Evolutionary conservation across 2,888 invertebrate genomes (phyloP).

Genomic region (Meiosimyza platycephala): DNA sequence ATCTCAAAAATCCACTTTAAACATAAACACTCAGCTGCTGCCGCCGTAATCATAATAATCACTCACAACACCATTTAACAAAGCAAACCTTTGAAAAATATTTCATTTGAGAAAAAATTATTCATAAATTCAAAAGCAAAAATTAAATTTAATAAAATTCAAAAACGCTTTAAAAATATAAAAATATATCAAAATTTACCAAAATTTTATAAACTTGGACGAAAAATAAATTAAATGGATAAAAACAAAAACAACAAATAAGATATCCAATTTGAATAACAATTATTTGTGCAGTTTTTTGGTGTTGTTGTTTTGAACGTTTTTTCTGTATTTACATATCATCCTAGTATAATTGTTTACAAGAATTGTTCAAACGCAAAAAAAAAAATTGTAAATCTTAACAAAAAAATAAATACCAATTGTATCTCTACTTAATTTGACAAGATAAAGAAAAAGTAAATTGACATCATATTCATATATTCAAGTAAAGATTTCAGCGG

Average conservation of each 20-base stretch:
- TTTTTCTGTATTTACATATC: conserved; percentile 33
- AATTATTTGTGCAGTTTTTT: conserved; percentile 44
- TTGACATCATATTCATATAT: too few relatives aligned
- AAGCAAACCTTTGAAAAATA: conserved; percentile 37
- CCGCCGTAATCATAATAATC: neutral
- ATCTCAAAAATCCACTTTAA: neutral
- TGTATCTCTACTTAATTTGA: too few relatives aligned
- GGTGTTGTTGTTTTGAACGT: conserved; percentile 47
- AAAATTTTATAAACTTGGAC: conserved; percentile 41
- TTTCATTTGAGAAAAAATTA: conserved; percentile 40
- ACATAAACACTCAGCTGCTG: neutral
- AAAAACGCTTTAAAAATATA: conserved; percentile 48
- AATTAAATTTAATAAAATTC: conserved; percentile 49
- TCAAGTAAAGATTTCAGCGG: conserved; percentile 7
- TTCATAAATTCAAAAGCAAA: conserved; percentile 46
- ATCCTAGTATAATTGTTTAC: conserved; percentile 18
- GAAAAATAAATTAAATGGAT: conserved; percentile 41
- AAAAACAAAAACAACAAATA: conserved; percentile 34
- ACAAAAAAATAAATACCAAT: too few relatives aligned
- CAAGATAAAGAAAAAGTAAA: too few relatives aligned
- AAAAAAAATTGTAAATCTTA: conserved; percentile 41
- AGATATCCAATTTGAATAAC: conserved; percentile 41
- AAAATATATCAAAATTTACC: conserved; percentile 47
- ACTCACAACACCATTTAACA: conserved; percentile 6
- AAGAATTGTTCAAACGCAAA: conserved; percentile 33